Base-by-base conservation (phyloP, 2,113 vertebrate species). In the Leucopternis melanops region DNA sequence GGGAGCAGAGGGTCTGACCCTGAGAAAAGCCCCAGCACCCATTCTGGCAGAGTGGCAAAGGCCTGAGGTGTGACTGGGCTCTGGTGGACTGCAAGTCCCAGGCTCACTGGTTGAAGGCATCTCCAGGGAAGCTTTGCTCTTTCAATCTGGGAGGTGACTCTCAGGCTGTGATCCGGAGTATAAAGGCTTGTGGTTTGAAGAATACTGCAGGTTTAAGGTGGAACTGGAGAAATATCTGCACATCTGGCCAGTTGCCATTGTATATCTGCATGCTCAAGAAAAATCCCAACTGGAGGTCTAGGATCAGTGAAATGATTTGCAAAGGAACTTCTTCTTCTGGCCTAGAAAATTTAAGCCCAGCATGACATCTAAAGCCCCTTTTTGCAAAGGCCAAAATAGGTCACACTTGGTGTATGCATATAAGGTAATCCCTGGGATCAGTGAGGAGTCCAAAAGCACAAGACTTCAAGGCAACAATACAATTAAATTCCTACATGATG, bases 321-420 rank as follows among this genome's bases (percentile, higher is more conserved):
- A 50, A 62, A 67, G n/a, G 59, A 88, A 57, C 5, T 2, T 38
- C 42, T 73, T 59, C 36, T 13, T 59, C 44, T 81, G 44, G 20
- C 32, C 40, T 75, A 44, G 70, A 55, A 85, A 65, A 69, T 61
- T 11, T 23, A 45, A 45, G n/a, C 16, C 16, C 49, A 78, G 45
- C 23, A 77, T 55, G 25, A 20, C 20, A 78, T 49, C n/a, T 75
- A 88, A 52, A 78, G 17, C 12, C 42, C 6, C 23, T 73, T 62
- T 84, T 29, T 81, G 26, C 70, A 81, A 70, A 75, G 50, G 52
- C 4, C 32, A 70, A 78, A 70, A 42, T 13, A 55, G 9, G 21
- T 36, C 79, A 14, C 0, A 0, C 16, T 50, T 31, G 15, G 10
- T 65, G 27, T 19, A 9, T 17, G 8, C 13, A 38, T 55, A 17